Evolutionary conservation across 2,113 vertebrate species (phyloP), one percentile per base, ranked within the genome.

Genomic region (Leptosomus discolor): DNA sequence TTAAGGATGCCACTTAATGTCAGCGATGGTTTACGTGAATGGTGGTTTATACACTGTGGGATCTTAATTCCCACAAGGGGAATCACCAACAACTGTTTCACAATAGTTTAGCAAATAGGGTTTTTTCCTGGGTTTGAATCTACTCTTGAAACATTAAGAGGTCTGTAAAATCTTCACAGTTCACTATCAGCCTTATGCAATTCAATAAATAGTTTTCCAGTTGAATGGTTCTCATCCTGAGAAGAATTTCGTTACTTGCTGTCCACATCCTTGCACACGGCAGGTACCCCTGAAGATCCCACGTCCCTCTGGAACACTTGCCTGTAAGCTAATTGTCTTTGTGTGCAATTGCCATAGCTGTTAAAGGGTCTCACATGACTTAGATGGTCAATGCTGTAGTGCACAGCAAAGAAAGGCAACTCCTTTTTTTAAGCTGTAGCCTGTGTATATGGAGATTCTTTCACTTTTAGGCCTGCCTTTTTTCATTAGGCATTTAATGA

Each of bases 211-310:
- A 68, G 17, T 60, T 86, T 95, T 85, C 20, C 54, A 60, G 11
- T 0, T 2, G 15, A 75, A 41, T 21, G 6, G 11, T 68, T 92
- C 29, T 71, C 27, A 61, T 78, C 17, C 88, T 32, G 8, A 75
- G 32, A 84, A 92, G 27, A 76, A 82, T 50, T 87, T 85, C 32
- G 29, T 36, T 41, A 20, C 15, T 8, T 17, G 12, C 24, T 65
- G 24, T 37, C 41, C 11, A 23, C 4, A 39, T n/a, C 43, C n/a
- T 43, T 57, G 19, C 0, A 0, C 39, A 23, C 0, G 1, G 17
- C 43, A 92, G 19, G 43, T 75, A 41, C 10, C 16, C 23, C 41
- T 61, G 46, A 60, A 69, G 69, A 75, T 34, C 8, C 3, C 30
- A 15, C 2, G 0, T 30, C 22, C 65, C 58, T 60, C 54, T 83